phyloP scores from a whole-genome alignment of 2,113 vertebrate genomes.

The Sinocyclocheilus rhinocerous region DNA sequence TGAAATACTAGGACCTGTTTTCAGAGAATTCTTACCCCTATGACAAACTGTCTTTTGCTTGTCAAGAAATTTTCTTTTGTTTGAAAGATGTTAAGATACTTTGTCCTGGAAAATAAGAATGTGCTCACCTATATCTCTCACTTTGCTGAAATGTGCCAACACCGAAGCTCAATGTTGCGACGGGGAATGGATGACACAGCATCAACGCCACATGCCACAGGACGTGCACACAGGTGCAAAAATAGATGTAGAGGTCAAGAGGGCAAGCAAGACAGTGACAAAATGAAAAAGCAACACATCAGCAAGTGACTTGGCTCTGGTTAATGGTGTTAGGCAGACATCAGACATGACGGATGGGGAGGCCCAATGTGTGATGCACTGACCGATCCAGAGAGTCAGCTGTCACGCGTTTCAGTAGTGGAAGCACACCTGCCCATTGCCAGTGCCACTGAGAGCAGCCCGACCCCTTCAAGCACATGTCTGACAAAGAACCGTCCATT shows the following conservation, averaged over 20 bases:
- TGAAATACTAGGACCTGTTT: not conserved
- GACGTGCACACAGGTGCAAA: not conserved
- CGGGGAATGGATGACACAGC: not conserved
- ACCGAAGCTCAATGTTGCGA: not conserved
- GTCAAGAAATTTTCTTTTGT: too few relatives aligned
- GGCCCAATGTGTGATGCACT: conserved; percentile 12
- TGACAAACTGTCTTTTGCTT: not conserved
- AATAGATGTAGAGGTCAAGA: conserved; percentile 20
- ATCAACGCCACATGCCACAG: not conserved
- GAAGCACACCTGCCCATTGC: not conserved
- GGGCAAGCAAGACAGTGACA: not conserved
- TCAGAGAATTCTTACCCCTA: not conserved
- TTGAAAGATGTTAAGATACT: not conserved
- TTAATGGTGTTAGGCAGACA: conserved; percentile 7
- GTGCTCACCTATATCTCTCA: not conserved
- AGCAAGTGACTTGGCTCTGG: conserved; percentile 10
- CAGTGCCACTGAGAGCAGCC: not conserved
- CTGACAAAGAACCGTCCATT: not conserved
- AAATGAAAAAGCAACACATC: conserved; percentile 10
- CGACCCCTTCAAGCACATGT: not conserved
- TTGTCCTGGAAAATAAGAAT: not conserved
- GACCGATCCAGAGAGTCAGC: not conserved
- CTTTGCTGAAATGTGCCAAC: not conserved
- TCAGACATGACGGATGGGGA: conserved; percentile 34
- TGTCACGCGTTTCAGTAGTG: too few relatives aligned